Evolutionary conservation across 2,888 invertebrate genomes (phyloP).

Genomic region (Arenicola marina): DNA sequence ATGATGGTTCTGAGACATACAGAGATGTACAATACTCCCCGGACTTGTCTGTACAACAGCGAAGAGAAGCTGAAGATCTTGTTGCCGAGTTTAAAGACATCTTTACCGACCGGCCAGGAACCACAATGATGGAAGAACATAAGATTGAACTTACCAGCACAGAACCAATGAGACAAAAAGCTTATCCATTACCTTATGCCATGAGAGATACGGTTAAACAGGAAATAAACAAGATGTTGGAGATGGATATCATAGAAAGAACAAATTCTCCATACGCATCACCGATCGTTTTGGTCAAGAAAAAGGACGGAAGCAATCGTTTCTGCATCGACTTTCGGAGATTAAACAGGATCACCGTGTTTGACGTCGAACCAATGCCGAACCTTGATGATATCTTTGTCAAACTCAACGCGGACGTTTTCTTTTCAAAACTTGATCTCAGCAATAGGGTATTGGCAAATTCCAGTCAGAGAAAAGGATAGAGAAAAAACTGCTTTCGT

Average conservation of each 20-base stretch:
- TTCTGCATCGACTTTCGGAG: conserved; percentile 4
- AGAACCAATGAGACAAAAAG: not conserved
- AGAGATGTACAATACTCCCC: no score
- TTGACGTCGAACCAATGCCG: conserved; percentile 5
- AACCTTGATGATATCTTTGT: not conserved
- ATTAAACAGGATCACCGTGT: conserved; percentile 5
- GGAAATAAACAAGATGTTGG: not conserved
- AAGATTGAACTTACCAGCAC: not conserved
- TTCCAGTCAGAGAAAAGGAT: not conserved
- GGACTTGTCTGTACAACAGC: no score
- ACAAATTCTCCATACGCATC: not conserved
- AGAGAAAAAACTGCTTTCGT: conserved; percentile 1
- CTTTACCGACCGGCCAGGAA: not conserved
- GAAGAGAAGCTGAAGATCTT: no score
- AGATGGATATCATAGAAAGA: conserved; percentile 3
- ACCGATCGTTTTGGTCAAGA: not conserved
- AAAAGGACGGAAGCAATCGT: not conserved
- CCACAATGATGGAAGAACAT: not conserved
- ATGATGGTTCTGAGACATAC: no score
- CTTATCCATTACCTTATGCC: not conserved
- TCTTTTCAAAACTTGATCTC: not conserved
- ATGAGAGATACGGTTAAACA: no score
- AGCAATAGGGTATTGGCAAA: conserved; percentile 7
- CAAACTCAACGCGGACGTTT: not conserved
- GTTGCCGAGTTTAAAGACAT: no score